Percentiles rank a stretch among this genome's conserved stretches.
Evolutionary conservation across 1,140 invertebrate species (phyloP).

Genomic region (Scaptomyza montana): DNA sequence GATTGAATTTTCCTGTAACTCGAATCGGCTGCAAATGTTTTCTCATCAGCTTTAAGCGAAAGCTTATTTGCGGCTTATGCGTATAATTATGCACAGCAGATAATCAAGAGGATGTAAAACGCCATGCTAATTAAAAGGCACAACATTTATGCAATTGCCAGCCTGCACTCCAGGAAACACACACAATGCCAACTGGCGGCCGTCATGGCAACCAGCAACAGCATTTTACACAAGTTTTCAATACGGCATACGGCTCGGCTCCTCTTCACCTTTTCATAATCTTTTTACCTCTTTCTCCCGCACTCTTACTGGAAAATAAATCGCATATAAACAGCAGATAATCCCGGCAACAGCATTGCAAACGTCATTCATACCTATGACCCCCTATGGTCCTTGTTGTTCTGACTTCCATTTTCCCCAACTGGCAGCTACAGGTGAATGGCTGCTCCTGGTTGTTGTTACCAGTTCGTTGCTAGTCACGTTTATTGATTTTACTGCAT

Average conservation of each 20-base stretch:
- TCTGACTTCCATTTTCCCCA: conserved; percentile 9
- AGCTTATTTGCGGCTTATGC: conserved; percentile 27
- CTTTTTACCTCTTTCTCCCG: conserved; percentile 1
- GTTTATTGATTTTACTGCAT: conserved; percentile 54
- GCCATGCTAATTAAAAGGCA: conserved; percentile 79
- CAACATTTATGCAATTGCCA: conserved; percentile 74
- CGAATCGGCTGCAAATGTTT: conserved; percentile 31
- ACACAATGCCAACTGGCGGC: conserved; percentile 48
- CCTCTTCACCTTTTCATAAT: background rate
- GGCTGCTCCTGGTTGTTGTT: conserved; percentile 21
- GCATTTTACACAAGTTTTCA: conserved; percentile 24
- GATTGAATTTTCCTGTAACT: conserved; percentile 63
- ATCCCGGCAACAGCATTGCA: conserved; percentile 68
- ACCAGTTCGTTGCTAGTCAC: conserved; percentile 36
- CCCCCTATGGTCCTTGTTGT: conserved; percentile 20
- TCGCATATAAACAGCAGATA: conserved; percentile 81
- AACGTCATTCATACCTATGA: conserved; percentile 62
- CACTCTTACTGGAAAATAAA: conserved; percentile 53
- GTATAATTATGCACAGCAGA: conserved; percentile 46
- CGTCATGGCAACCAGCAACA: conserved; percentile 65
- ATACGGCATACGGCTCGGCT: background rate
- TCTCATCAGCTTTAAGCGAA: conserved; percentile 64
- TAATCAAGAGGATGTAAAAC: conserved; percentile 40
- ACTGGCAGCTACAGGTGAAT: conserved; percentile 50
- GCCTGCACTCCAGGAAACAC: conserved; percentile 32